Evolutionary conservation across 53 echinoderm and acorn worm genomes (phyloP).

Genomic region (Stichopus horrens): DNA sequence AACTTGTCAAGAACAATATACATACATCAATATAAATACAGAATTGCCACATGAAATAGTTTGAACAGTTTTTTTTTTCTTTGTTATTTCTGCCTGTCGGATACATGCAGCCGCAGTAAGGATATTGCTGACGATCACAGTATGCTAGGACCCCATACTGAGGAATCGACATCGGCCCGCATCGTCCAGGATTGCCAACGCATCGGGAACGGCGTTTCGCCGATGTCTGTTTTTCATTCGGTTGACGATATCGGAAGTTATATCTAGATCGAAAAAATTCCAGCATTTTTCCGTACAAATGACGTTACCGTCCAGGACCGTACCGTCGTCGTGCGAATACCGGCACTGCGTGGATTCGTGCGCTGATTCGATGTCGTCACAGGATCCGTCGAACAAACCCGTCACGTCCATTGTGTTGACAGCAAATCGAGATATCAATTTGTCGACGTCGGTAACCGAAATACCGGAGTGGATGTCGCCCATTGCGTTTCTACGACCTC

Average conservation of each 20-base stretch:
- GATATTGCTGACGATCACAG: no score
- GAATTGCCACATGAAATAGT: no score
- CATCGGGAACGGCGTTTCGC: constrained; percentile 74
- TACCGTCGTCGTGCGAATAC: not conserved
- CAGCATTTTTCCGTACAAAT: not conserved
- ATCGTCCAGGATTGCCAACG: constrained; percentile 59
- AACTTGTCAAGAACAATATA: no score
- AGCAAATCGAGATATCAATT: constrained; percentile 44
- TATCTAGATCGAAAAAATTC: not conserved
- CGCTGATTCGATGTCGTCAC: not conserved
- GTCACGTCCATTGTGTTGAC: not conserved
- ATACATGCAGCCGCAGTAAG: no score
- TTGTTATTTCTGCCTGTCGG: no score
- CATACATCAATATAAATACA: no score
- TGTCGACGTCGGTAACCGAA: constrained; percentile 56
- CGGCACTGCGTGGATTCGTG: not conserved
- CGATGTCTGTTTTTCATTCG: constrained; percentile 53
- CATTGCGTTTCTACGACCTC: constrained; percentile 79
- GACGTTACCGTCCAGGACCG: not conserved
- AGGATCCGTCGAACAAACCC: not conserved
- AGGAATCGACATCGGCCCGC: constrained; percentile 51
- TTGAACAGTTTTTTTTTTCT: no score
- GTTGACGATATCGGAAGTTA: not conserved
- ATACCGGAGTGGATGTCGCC: constrained; percentile 74
- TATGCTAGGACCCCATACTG: no score